Percentiles rank a stretch among this genome's conserved stretches.
phyloP scores from a whole-genome alignment of 2,888 invertebrate genomes.

The Andrena camellia region DNA sequence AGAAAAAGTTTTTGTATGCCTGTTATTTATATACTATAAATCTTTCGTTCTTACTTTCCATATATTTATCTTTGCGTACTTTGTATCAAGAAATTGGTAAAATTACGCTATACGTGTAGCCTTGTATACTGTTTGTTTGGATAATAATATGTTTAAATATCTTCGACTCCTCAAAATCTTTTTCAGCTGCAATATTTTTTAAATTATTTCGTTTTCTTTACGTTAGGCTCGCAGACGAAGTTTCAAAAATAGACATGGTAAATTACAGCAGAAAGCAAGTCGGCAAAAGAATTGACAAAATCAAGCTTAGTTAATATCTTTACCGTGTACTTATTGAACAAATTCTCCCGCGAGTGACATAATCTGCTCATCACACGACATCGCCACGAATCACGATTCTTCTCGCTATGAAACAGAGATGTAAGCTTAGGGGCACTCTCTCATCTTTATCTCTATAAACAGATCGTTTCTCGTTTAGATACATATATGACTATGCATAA shows the following conservation, averaged over 20 bases:
- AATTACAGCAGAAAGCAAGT: conserved; percentile 40
- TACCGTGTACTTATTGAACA: conserved; percentile 33
- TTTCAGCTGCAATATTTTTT: conserved; percentile 33
- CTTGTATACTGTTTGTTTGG: conserved; percentile 1
- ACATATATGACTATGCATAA: conserved; percentile 68
- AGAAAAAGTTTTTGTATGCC: conserved; percentile 49
- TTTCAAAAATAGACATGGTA: conserved; percentile 49
- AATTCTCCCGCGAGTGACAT: conserved; percentile 28
- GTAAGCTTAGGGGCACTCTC: conserved; percentile 72
- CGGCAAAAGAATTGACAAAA: conserved; percentile 53
- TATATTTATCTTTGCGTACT: conserved; percentile 18
- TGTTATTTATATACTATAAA: conserved; percentile 55
- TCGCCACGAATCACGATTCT: conserved; percentile 35
- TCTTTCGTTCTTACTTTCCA: conserved; percentile 60
- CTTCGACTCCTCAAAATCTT: conserved; percentile 40
- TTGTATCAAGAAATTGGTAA: conserved; percentile 42
- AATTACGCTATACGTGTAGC: conserved; percentile 30
- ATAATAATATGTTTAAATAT: conserved; percentile 36
- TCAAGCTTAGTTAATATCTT: conserved; percentile 35
- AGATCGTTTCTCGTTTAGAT: conserved; percentile 53
- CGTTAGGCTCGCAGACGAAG: conserved; percentile 55
- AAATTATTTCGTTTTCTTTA: conserved; percentile 44
- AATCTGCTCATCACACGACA: conserved; percentile 20
- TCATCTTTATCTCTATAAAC: conserved; percentile 64
- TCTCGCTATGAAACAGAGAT: conserved; percentile 43